phyloP scores from a whole-genome alignment of 2,888 invertebrate genomes.

The Cosmia trapezina region DNA sequence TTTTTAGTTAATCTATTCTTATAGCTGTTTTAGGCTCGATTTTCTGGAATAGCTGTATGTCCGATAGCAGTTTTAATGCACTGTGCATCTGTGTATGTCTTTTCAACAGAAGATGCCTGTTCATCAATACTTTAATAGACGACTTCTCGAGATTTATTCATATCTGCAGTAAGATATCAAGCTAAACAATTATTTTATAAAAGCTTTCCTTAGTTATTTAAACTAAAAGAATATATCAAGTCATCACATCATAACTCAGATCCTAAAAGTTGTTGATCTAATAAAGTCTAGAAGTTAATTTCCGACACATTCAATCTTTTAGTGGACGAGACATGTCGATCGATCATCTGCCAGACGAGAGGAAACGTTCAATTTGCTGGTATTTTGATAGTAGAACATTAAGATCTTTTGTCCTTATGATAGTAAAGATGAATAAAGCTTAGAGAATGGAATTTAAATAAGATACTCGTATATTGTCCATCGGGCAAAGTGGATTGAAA shows the following conservation, averaged over 20 bases:
- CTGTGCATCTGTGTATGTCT: too few species aligned
- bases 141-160: background rate
- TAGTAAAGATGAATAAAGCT: background rate
- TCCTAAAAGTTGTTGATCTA: slow-evolving; percentile 19
- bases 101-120: background rate
- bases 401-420: too few species aligned
- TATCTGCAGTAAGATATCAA: background rate
- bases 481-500: too few species aligned
- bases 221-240: background rate
- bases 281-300: slow-evolving; percentile 31
- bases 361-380: slow-evolving; percentile 54
- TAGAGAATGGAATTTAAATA: too few species aligned
- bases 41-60: slow-evolving; percentile 17
- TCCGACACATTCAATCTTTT: slow-evolving; percentile 40
- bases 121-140: background rate
- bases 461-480: too few species aligned
- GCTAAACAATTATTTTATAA: too few species aligned
- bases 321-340: slow-evolving; percentile 45
- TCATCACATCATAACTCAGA: background rate
- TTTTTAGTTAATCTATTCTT: slow-evolving; percentile 53
- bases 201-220: too few species aligned
- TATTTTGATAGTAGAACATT: slow-evolving; percentile 12
- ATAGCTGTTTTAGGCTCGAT: slow-evolving; percentile 34
- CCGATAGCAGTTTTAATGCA: background rate
- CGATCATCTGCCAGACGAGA: slow-evolving; percentile 50